Base-by-base conservation (phyloP, 2,888 invertebrate genomes). In the Xanthia togata region DNA sequence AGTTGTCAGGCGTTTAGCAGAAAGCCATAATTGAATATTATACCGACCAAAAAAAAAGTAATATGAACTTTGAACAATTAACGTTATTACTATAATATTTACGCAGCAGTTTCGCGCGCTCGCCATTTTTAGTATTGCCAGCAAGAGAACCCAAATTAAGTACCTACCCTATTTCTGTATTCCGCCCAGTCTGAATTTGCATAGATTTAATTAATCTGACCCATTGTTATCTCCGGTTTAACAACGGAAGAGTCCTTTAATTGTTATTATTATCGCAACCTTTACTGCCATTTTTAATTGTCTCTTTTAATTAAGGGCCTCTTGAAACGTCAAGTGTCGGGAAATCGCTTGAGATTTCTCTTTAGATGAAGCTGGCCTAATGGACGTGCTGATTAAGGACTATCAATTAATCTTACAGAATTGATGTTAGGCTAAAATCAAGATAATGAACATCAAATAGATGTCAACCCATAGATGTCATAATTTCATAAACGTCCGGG, bases 181-280 rank as follows among this genome's bases (percentile, higher is more conserved):
- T 73, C 78, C 83, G 74, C 73, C 77, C 85, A 83, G 80, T 85
- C 88, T 81, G 84, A 90, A 94, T 94, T 93, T 93, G 92, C 93
- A 93, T 93, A 93, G 91, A 93, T 92, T 92, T 91, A 89, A 89
- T 92, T 92, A 93, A 94, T 93, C 92, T 91, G 91, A 91, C 89
- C 90, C 91, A 76, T 85, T 89, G 90, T 89, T 92, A 92, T 92
- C 91, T 89, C 81, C 83, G 72, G 83, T 83, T 84, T 84, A 85
- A 89, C 87, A 87, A 87, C 86, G 85, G 81, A 81, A 83, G 80
- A 84, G 73, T 86, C 81, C 79, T 90, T 87, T 92, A 90, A 92
- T 92, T 92, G 91, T 93, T 93, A 91, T 92, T 91, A 91, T 92
- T 86, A 92, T 90, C 76, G 86, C 87, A 79, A 84, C 83, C 86